Base-by-base conservation (phyloP, 2,888 invertebrate species). In the Hypolimnas misippus region DNA sequence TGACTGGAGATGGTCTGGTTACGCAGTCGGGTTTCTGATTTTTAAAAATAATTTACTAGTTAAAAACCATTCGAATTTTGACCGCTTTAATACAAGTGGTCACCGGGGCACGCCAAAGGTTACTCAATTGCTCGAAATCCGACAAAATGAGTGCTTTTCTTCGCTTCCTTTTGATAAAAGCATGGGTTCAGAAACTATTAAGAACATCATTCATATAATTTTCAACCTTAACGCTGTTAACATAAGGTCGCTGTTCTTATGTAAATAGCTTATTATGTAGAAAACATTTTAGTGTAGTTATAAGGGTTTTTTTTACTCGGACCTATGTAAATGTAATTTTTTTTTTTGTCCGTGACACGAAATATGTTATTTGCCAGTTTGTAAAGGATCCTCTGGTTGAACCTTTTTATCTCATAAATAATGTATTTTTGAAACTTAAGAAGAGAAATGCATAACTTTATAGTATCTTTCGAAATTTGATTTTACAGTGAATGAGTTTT, bases 301-400 rank as follows among this genome's bases (percentile, higher is more conserved):
- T 21, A 21, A 46, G 21, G 44, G 21, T 21, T 46, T 44, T 21
- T 46, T 44, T 46, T 46, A 17, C 19, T 46, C 21, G n/a, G 21
- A 46, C 57, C 57, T 58, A 51, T 58, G 52, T 52, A 58, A 58
- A 58, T 52, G 42, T 52, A 58, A 52, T 58, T 58, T 52, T 52
- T 49, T 19, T 40, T 51, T 52, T 52, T 52, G 42, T 52, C 40
- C 58, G 58, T 58, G 58, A 58, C 58, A 33, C 40, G 58, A 58
- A 58, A 58, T 58, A 58, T 51, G 42, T 52, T 58, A 52, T 52
- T 58, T 33, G 58, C 8, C 42, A 58, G 51, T 57, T 58, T 51
- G 19, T 21, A 49, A 35, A 6, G 46, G 46, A 17, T 17, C 44
- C 14, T 6, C 42, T 19, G 16, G 21, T 21, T 25, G 49, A 21